Evolutionary conservation across 2,113 vertebrate genomes (phyloP), one percentile per base, ranked within the genome.

Genomic region (Columba janthina): DNA sequence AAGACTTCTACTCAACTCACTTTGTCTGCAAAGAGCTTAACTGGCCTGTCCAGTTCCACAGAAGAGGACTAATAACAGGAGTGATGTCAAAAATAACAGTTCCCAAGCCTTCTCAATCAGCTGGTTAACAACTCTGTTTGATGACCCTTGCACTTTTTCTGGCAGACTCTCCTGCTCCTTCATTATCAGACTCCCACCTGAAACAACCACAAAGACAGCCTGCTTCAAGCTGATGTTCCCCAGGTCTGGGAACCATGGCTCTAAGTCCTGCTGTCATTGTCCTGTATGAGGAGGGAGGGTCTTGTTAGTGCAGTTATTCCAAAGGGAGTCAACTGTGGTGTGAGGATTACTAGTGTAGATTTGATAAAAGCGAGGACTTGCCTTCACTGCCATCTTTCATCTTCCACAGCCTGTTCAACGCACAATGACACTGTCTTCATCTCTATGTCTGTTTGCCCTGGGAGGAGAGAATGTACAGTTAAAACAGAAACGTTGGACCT

Each of bases 401-500:
- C 21, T 77, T 61, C 53, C 34, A 19, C 2, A 3, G 31, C 22
- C 71, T 44, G 40, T 31, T 61, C 34, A 26, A n/a, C 42, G 44
- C 50, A 22, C 60, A 64, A 6, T 3, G 40, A 17, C 50, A 15
- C 25, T 25, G 13, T 51, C 79, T 64, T 80, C 51, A 24, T 58
- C 56, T 58, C 72, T 29, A 0, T 12, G 54, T 51, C 75, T 64
- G 75, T 65, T 42, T 48, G 51, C 57, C 70, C 75, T 75, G 79
- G 51, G 38, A 84, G 50, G 42, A 65, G 42, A 65, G 66, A 53
- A 69, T 44, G 36, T 24, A 58, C 29, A 74, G 61, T 31, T 73
- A 56, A 79, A 56, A 74, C 1, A 2, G 1, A 2, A 65, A 57
- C 0, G 1, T 44, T 46, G 26, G 38, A 76, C 53, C 38, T 76